Percentiles rank a stretch among this genome's conserved stretches.
phyloP scores from a whole-genome alignment of 2,797 vertebrate species.

The Sebastes reedi region DNA sequence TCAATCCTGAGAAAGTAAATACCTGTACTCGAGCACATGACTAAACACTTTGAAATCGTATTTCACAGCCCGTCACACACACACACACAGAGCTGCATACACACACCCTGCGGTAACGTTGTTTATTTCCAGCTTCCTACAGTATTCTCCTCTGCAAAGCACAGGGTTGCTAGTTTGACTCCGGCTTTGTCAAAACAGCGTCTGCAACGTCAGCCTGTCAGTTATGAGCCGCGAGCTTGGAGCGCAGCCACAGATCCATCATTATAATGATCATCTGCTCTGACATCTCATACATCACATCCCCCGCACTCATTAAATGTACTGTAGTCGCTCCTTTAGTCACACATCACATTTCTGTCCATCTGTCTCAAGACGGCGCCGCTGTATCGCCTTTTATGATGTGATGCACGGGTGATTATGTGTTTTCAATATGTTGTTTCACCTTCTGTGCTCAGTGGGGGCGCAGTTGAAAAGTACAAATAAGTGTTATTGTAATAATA shows the following conservation, averaged over 20 bases:
- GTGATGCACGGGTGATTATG: slow-evolving; percentile 29
- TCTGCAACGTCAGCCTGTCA: neutral
- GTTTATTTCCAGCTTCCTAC: neutral
- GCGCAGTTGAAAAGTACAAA: neutral
- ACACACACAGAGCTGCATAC: neutral
- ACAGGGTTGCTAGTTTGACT: slow-evolving; percentile 53
- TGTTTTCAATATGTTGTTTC: slow-evolving; percentile 18
- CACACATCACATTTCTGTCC: slow-evolving; percentile 59
- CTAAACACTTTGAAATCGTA: slow-evolving; percentile 35
- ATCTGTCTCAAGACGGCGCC: slow-evolving; percentile 31
- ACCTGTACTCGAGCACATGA: slow-evolving; percentile 36
- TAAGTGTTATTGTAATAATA: neutral
- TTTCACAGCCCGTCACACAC: slow-evolving; percentile 32
- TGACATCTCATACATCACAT: slow-evolving; percentile 66
- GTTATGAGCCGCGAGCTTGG: slow-evolving; percentile 21
- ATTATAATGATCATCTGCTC: slow-evolving; percentile 65
- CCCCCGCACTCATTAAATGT: slow-evolving; percentile 62
- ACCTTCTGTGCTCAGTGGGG: slow-evolving; percentile 20
- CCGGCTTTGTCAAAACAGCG: neutral
- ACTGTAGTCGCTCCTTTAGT: slow-evolving; percentile 61
- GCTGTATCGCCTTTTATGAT: slow-evolving; percentile 26
- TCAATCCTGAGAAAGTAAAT: slow-evolving; percentile 43
- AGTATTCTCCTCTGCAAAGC: neutral
- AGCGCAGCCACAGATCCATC: slow-evolving; percentile 45
- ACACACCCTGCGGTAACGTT: neutral